Evolutionary conservation across 2,113 vertebrate species (phyloP), one percentile per base, ranked within the genome.

Genomic region (Geothlypis trichas): DNA sequence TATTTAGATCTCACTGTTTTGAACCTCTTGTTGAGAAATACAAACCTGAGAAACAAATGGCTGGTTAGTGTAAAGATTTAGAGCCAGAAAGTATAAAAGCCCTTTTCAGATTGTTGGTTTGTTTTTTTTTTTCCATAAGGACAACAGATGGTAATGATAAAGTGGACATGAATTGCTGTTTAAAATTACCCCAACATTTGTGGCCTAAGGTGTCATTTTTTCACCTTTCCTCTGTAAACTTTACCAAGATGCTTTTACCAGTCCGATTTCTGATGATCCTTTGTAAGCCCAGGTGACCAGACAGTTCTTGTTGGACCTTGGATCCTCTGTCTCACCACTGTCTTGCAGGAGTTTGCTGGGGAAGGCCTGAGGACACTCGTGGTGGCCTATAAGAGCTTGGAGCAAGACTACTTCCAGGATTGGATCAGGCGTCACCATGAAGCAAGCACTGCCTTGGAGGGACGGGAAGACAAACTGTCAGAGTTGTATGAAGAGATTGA

Each of bases 401-500:
- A 99, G 2, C 88, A 98, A 59, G 49, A 30, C 2, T 98, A 98
- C 85, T 98, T 99, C 93, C 67, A 85, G 27, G 84, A 96, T 2
- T 99, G 99, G 99, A 98, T 49, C 84, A 68, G n/a, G 58, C 98
- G 98, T 42, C 98, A 99, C 95, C 98, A 98, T 49, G 98, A 98
- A 95, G 99, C 99, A 72, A 99, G 95, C 97, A 97, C 95, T 1
- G 96, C 98, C 52, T 83, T 99, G 96, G 98, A 98, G 1, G 97
- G 96, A n/a, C 97, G 98, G 39, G 99, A 99, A 74, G 98, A 97
- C 41, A 98, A 97, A 83, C 96, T 99, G 18, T 98, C 98, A 0
- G 47, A 94, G 30, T 61, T 99, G 39, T 99, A 98, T 47, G 98
- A 99, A 93, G 99, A 99, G 87, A 98, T 99, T 3, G 99, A 99